Evolutionary conservation across 1,140 invertebrate genomes (phyloP).

Genomic region (Aphelenchoides avenae): DNA sequence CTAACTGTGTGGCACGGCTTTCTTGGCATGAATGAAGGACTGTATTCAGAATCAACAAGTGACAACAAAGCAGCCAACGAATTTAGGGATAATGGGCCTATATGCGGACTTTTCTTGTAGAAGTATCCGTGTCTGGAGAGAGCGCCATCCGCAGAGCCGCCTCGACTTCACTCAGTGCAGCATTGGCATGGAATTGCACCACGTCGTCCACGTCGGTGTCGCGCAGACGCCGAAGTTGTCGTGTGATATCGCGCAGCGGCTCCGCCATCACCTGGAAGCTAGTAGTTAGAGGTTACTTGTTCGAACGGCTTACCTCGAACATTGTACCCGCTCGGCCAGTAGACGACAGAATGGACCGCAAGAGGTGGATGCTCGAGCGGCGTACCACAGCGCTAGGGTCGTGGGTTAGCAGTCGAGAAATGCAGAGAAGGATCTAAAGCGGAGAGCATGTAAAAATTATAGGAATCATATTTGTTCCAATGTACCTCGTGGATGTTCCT

Average conservation of each 20-base stretch:
- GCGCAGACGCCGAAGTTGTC: slow-evolving; percentile 20
- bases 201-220: slow-evolving; percentile 34
- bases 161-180: slow-evolving; percentile 42
- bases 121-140: too few relatives aligned
- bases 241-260: slow-evolving; percentile 1
- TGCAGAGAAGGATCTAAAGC: slow-evolving; percentile 39
- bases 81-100: too few relatives aligned
- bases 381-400: slow-evolving; percentile 22
- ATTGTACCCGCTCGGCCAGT: slow-evolving; percentile 8
- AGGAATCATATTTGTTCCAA: slow-evolving; percentile 5
- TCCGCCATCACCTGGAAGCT: slow-evolving; percentile 30
- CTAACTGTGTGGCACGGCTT: too few relatives aligned
- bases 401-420: slow-evolving; percentile 11
- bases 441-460: slow-evolving; percentile 16
- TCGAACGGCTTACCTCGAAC: slow-evolving; percentile 18
- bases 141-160: slow-evolving; percentile 16
- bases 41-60: too few relatives aligned
- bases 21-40: too few relatives aligned
- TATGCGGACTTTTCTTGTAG: too few relatives aligned
- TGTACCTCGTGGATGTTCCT: slow-evolving; percentile 35
- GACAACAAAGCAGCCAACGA: too few relatives aligned
- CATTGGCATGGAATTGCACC: slow-evolving; percentile 44
- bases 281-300: slow-evolving; percentile 23
- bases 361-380: slow-evolving; percentile 31
- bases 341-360: slow-evolving; percentile 22